A percentile compares a stretch with the other conserved stretches of the same genome.
phyloP scores from a whole-genome alignment of 2,888 invertebrate species.

The Lottia gigantea region DNA sequence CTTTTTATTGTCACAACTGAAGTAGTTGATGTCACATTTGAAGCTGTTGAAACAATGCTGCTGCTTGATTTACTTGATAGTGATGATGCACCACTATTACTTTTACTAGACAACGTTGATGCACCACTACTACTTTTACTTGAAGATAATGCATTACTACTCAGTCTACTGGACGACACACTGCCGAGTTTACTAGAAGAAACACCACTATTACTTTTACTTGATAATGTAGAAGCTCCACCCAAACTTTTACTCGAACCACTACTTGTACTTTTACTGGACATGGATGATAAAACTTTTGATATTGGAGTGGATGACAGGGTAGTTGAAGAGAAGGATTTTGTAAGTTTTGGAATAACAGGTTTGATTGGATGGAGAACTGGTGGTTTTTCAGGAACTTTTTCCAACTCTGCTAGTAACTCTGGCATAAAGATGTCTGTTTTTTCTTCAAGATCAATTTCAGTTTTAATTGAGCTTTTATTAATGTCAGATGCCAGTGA shows the following conservation, averaged over 20 bases:
- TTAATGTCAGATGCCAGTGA: neutral
- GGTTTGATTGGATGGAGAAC: slow-evolving; percentile 18
- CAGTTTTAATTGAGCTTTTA: neutral
- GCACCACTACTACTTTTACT: too few species aligned
- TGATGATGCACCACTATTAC: too few species aligned
- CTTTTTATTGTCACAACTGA: slow-evolving; percentile 22
- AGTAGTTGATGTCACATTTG: slow-evolving; percentile 23
- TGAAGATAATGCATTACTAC: too few species aligned
- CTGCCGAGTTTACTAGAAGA: slow-evolving; percentile 12
- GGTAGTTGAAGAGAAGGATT: too few species aligned
- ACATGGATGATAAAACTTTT: too few species aligned
- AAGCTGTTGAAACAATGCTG: slow-evolving; percentile 18
- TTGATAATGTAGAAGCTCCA: neutral
- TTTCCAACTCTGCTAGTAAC: slow-evolving; percentile 8
- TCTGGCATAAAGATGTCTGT: neutral
- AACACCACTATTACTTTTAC: slow-evolving; percentile 15
- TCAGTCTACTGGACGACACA: neutral
- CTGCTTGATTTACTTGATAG: slow-evolving; percentile 11
- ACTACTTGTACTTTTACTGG: too few species aligned
- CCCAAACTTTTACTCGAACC: too few species aligned
- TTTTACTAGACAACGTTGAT: too few species aligned
- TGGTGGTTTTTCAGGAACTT: slow-evolving; percentile 6
- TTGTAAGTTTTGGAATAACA: slow-evolving; percentile 16
- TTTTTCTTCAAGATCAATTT: neutral
- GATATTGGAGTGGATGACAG: too few species aligned